A percentile compares a stretch with the other conserved stretches of the same genome.
phyloP scores from a whole-genome alignment of 2,113 vertebrate species.

The Bambusicola thoracicus region DNA sequence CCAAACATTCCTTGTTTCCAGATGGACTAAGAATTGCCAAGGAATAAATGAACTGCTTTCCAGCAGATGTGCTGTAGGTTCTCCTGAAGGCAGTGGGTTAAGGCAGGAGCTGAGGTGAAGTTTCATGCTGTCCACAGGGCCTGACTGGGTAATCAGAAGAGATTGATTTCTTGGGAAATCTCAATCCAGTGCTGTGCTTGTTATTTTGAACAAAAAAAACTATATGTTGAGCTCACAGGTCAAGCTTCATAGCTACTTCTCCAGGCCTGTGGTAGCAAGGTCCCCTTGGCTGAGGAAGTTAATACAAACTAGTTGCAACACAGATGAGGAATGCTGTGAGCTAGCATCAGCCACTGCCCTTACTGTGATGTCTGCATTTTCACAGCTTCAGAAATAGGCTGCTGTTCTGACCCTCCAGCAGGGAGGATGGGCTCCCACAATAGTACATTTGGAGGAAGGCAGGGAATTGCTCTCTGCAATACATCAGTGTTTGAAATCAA shows the following conservation, averaged over 20 bases:
- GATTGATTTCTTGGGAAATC: neutral
- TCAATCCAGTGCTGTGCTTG: neutral
- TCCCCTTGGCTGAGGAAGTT: neutral
- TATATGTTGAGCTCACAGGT: neutral
- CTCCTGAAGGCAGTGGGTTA: neutral
- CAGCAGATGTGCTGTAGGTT: neutral
- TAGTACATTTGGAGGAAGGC: neutral
- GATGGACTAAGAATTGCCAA: neutral
- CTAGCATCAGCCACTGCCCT: slow-evolving; percentile 37
- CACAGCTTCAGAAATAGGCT: slow-evolving; percentile 32
- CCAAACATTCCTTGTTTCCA: neutral
- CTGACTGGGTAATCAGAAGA: neutral
- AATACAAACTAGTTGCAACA: neutral
- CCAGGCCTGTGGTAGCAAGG: neutral
- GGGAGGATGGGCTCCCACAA: slow-evolving; percentile 17
- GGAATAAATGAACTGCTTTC: neutral
- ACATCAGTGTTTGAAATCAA: slow-evolving; percentile 41
- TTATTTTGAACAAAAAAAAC: neutral
- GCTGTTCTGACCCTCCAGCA: slow-evolving; percentile 3
- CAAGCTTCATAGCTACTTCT: neutral
- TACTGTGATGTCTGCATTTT: slow-evolving; percentile 4
- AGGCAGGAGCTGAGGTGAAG: neutral
- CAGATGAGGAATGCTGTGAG: neutral
- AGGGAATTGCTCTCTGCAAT: slow-evolving; percentile 27
- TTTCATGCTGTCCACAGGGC: neutral